Evolutionary conservation across 2,113 vertebrate genomes (phyloP).

Genomic region (Copsychus sechellarum): DNA sequence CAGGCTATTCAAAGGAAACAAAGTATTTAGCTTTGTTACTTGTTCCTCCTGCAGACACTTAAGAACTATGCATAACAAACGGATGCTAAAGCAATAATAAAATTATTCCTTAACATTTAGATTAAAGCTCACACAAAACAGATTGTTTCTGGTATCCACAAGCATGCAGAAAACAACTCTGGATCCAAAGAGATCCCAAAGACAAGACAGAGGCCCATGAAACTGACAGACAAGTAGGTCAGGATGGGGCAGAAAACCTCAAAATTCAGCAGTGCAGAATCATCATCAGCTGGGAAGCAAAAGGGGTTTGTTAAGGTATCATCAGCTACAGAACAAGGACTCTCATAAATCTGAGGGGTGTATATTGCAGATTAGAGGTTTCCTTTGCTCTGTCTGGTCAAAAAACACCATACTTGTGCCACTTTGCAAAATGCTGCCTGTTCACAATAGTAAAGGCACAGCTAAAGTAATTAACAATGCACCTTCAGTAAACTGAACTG

Average conservation of each 20-base stretch:
- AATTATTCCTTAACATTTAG: not conserved
- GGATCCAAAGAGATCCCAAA: not conserved
- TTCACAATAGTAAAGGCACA: not conserved
- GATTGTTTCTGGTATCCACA: not conserved
- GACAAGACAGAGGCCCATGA: not conserved
- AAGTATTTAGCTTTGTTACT: not conserved
- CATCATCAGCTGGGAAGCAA: not conserved
- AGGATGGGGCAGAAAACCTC: not conserved
- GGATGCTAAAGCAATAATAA: not conserved
- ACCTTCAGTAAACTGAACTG: not conserved
- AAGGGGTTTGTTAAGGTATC: not conserved
- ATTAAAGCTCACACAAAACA: not conserved
- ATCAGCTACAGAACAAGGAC: not conserved
- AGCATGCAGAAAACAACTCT: not conserved
- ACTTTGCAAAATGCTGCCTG: not conserved
- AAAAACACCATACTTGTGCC: not conserved
- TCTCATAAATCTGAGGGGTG: not conserved
- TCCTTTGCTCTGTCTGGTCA: not conserved
- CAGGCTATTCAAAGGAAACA: not conserved
- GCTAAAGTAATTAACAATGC: not conserved
- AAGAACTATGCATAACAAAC: not conserved
- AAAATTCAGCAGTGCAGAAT: not conserved
- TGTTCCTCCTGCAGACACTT: not conserved
- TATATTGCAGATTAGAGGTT: not conserved
- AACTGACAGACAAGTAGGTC: not conserved